phyloP scores from a whole-genome alignment of 2,888 invertebrate genomes.

The Drosophila bunnanda region DNA sequence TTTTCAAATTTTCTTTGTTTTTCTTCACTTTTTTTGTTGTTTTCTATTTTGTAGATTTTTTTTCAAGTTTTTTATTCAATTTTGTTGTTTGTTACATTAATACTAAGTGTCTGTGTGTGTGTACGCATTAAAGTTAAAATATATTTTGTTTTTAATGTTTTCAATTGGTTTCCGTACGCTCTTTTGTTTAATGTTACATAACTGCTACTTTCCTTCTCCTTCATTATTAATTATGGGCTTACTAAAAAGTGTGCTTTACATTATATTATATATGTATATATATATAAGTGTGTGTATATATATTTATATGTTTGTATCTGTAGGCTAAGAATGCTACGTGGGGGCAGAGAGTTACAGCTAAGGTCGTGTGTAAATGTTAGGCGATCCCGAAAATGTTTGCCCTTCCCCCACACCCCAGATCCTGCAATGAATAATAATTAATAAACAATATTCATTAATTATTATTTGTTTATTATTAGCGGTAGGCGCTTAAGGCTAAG shows the following conservation, averaged over 20 bases:
- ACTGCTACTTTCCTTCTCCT: neutral
- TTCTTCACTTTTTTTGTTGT: constrained; percentile 13
- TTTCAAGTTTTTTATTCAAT: constrained; percentile 13
- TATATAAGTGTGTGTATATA: constrained; percentile 19
- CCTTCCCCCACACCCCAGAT: neutral
- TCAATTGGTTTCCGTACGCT: constrained; percentile 43
- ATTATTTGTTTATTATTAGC: constrained; percentile 28
- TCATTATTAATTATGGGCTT: constrained; percentile 39
- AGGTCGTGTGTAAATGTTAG: constrained; percentile 15
- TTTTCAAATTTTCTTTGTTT: constrained; percentile 23
- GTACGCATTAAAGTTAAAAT: constrained; percentile 72
- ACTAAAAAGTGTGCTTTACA: constrained; percentile 47
- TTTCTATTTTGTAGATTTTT: constrained; percentile 5
- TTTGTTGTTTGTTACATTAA: constrained; percentile 41
- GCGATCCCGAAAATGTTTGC: constrained; percentile 1
- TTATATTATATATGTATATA: constrained; percentile 10
- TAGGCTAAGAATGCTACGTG: constrained; percentile 10
- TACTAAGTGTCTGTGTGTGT: constrained; percentile 51
- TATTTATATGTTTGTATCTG: constrained; percentile 13
- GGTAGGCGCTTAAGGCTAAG: constrained; percentile 52
- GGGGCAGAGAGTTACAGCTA: constrained; percentile 2
- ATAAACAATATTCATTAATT: neutral
- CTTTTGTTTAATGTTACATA: neutral
- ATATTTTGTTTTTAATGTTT: constrained; percentile 53
- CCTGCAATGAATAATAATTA: neutral